Percentiles rank a stretch among this genome's conserved stretches.
phyloP scores from a whole-genome alignment of 2,888 invertebrate genomes.

The Rhagophthalmus giganteus region DNA sequence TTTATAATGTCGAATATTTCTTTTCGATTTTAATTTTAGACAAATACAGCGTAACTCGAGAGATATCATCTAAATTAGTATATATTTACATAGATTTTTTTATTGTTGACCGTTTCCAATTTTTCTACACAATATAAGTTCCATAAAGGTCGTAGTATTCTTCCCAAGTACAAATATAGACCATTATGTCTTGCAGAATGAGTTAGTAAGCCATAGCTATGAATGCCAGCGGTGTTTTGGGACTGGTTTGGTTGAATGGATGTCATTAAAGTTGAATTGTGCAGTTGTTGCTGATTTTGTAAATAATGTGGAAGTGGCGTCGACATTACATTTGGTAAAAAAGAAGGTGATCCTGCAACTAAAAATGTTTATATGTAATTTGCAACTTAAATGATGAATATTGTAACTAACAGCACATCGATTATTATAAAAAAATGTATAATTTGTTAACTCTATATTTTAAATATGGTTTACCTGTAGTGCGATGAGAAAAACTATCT shows the following conservation, averaged over 20 bases:
- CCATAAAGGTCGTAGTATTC: slow-evolving; percentile 91
- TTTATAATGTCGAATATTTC: too few species aligned
- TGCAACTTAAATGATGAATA: background rate
- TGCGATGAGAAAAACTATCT: slow-evolving; percentile 34
- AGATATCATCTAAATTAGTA: slow-evolving; percentile 5
- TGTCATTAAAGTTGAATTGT: slow-evolving; percentile 7
- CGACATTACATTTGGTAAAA: slow-evolving; percentile 52
- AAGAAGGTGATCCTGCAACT: slow-evolving; percentile 35
- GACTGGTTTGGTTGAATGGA: too few species aligned
- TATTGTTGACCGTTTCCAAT: slow-evolving; percentile 56
- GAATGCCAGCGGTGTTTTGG: slow-evolving; percentile 2
- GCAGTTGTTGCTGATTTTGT: slow-evolving; percentile 30
- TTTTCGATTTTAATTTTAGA: too few species aligned
- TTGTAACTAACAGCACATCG: background rate
- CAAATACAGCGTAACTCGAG: too few species aligned
- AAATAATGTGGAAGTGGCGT: slow-evolving; percentile 45
- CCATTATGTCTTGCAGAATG: slow-evolving; percentile 90
- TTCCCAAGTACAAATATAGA: slow-evolving; percentile 85
- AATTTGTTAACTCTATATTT: too few species aligned
- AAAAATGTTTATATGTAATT: slow-evolving; percentile 4
- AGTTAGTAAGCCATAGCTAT: slow-evolving; percentile 38
- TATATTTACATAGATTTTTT: slow-evolving; percentile 62
- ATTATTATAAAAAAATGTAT: too few species aligned
- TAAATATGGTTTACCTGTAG: slow-evolving; percentile 37
- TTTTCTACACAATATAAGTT: slow-evolving; percentile 72